Evolutionary conservation across 2,113 vertebrate species (phyloP).

Genomic region (Catagonus wagneri): DNA sequence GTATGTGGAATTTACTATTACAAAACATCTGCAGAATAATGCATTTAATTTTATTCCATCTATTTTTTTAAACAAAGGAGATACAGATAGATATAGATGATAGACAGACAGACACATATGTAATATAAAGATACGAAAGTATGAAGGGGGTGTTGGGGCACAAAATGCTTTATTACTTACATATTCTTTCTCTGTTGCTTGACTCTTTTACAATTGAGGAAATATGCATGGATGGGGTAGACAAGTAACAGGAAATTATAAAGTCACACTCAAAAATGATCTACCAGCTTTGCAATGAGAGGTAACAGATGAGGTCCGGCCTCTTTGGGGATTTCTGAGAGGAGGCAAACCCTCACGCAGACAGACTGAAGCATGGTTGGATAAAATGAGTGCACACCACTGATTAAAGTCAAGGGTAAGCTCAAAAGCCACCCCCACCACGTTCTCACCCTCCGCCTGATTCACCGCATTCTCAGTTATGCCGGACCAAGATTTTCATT

Average conservation of each 20-base stretch:
- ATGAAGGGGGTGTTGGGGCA: not conserved
- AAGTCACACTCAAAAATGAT: not conserved
- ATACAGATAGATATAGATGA: not conserved
- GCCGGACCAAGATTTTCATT: conserved; percentile 41
- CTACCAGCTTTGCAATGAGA: not conserved
- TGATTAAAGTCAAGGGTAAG: not conserved
- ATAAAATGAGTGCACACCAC: not conserved
- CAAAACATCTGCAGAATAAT: conserved; percentile 54
- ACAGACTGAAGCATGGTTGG: conserved; percentile 42
- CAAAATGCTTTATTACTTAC: not conserved
- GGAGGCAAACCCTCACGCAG: not conserved
- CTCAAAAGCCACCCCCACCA: not conserved
- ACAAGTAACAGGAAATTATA: not conserved
- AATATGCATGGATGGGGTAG: not conserved
- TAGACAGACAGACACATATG: not conserved
- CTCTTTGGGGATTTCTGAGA: not conserved
- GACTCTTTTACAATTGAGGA: not conserved
- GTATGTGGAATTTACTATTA: not conserved
- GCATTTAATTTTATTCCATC: not conserved
- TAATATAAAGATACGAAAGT: not conserved
- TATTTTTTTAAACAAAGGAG: not conserved
- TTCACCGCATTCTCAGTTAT: not conserved
- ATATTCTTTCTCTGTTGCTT: not conserved
- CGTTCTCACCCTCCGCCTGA: not conserved
- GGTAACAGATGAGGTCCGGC: not conserved